Base-by-base conservation (phyloP, 2,797 vertebrate genomes). In the Spondyliosoma cantharus region DNA sequence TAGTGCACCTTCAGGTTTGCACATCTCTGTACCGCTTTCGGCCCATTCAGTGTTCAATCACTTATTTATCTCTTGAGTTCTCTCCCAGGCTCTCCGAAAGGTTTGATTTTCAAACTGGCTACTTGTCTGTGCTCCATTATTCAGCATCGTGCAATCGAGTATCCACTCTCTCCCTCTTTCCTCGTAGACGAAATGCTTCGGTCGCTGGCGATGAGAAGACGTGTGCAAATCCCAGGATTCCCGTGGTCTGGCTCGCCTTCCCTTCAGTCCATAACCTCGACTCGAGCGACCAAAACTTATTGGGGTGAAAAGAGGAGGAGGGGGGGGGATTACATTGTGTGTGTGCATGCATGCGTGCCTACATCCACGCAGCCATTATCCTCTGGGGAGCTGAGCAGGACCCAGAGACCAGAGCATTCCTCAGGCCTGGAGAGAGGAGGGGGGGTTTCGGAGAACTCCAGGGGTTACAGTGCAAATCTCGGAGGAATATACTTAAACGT, bases 371-470 rank as follows among this genome's bases (percentile, higher is more conserved):
- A 76, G 82, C 67, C 81, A 76, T 82, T 84, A 88, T 85, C 67
- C 92, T 86, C 83, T 50, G 15, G 88, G 86, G 90, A 92, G 76
- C 76, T 24, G 79, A 85, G 78, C 69, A 0, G 70, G 66, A 81
- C 79, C 86, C 83, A 82, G 75, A 84, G 85, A 81, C 74, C 87
- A 87, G 82, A 48, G 76, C 86, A 93, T 93, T 93, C 90, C 90
- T 78, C 81, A 58, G 82, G 76, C 74, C 74, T 25, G 63, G 77
- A 84, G 66, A 85, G 74, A 50, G 45, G 25, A 48, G 22, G 53
- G 37, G 37, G 74, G 72, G 60, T n/a, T 85, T 78, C 45, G 74
- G 69, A 80, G 60, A 74, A 50, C 81, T 78, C 76, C 60, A 63
- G 27, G 77, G 75, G 80, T 81, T 85, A 86, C 83, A 88, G 86